Conservation (phyloP, 2,113 vertebrate genomes). For the Sphyrna mokarran region DNA sequence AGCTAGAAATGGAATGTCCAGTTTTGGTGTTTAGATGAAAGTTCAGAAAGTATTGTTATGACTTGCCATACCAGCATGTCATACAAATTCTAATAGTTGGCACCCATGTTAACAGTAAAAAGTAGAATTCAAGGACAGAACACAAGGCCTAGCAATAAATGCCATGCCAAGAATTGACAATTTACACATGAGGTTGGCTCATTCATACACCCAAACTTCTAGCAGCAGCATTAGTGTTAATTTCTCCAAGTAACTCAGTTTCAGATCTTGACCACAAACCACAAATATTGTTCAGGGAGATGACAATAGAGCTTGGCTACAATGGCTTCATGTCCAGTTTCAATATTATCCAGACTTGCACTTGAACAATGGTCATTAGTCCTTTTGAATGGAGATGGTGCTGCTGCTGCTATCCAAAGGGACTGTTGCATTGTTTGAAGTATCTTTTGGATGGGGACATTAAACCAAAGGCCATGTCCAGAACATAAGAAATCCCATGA, state of each 20-base stretch:
- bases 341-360: neutral
- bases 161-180: too few species aligned
- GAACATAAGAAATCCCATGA: neutral
- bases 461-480: neutral
- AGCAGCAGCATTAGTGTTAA: too few species aligned
- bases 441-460: neutral
- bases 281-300: neutral
- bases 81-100: neutral
- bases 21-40: neutral
- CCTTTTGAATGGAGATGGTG: neutral
- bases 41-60: neutral
- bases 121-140: too few species aligned
- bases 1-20: neutral
- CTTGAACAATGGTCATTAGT: neutral
- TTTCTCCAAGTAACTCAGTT: too few species aligned
- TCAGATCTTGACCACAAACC: too few species aligned
- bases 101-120: too few species aligned
- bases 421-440: neutral
- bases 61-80: neutral
- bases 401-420: too few species aligned
- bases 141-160: too few species aligned
- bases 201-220: too few species aligned
- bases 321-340: too few species aligned
- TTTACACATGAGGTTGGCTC: too few species aligned
- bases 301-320: neutral